These are phyloP conservation scores for Oreochromis tanganicae DNA, from an alignment of 2,113 vertebrate species.

Conservation along the genomic window DNA sequence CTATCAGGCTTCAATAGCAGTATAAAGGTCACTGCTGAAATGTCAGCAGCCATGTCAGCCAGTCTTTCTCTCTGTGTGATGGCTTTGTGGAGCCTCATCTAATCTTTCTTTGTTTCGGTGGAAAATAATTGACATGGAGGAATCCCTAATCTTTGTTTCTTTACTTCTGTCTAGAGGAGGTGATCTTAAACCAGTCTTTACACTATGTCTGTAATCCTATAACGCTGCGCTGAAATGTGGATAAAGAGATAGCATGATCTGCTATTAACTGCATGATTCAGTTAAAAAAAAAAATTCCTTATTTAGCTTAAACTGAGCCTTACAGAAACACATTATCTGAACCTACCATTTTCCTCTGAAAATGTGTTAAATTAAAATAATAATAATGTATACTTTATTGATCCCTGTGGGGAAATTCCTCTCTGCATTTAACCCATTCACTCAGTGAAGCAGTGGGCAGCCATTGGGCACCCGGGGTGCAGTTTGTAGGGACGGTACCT, in stretches of 20 bases:
- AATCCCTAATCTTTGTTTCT: background rate
- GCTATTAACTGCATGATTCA: background rate
- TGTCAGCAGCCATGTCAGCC: background rate
- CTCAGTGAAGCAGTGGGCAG: too few relatives aligned
- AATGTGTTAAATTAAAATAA: too few relatives aligned
- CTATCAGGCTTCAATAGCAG: background rate
- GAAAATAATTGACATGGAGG: background rate
- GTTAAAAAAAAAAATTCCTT: background rate
- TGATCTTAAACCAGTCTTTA: background rate
- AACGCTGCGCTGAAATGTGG: background rate
- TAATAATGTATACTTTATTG: too few relatives aligned
- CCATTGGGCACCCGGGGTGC: too few relatives aligned
- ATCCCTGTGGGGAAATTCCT: too few relatives aligned
- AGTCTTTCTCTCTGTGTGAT: background rate
- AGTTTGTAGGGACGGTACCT: too few relatives aligned
- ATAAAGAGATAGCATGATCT: background rate
- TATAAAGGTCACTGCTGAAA: slow-evolving; percentile 43
- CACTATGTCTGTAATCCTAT: background rate
- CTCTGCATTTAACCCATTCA: too few relatives aligned
- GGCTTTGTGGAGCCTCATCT: background rate
- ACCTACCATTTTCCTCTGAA: background rate
- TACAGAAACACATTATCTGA: background rate
- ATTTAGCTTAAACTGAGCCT: background rate
- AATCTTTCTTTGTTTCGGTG: background rate
- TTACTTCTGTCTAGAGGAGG: background rate